Conservation (phyloP, 1,140 invertebrate species). For the Drosophila sturtevanti region DNA sequence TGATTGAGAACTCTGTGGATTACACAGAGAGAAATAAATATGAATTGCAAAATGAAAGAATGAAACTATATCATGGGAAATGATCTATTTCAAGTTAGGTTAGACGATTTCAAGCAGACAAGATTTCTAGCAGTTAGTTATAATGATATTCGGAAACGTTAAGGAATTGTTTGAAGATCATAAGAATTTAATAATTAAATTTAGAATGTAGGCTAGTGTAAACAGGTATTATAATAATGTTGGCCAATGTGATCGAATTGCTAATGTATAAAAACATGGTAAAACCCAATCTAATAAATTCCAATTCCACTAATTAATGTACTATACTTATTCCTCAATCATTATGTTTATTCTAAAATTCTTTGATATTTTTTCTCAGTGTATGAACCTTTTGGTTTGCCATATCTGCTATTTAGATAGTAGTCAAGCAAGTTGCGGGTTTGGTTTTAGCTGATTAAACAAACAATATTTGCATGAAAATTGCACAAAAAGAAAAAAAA, state of each 20-base stretch:
- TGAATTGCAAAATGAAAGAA: not conserved
- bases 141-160: no score
- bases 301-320: not conserved
- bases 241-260: no score
- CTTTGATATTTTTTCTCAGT: not conserved
- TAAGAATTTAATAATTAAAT: no score
- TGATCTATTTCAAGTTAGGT: no score
- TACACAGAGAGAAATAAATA: not conserved
- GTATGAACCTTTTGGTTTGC: not conserved
- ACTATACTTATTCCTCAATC: not conserved
- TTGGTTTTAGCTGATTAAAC: not conserved
- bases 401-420: not conserved
- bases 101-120: no score
- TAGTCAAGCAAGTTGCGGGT: conserved; percentile 55
- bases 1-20: not conserved
- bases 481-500: not conserved
- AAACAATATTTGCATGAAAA: conserved; percentile 1
- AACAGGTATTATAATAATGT: no score
- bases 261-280: no score
- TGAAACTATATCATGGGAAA: not conserved
- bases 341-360: not conserved
- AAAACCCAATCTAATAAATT: no score
- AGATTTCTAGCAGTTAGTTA: no score
- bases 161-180: no score
- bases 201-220: no score